Conservation (phyloP, 2,113 vertebrate species). For the Todiramphus chloris region DNA sequence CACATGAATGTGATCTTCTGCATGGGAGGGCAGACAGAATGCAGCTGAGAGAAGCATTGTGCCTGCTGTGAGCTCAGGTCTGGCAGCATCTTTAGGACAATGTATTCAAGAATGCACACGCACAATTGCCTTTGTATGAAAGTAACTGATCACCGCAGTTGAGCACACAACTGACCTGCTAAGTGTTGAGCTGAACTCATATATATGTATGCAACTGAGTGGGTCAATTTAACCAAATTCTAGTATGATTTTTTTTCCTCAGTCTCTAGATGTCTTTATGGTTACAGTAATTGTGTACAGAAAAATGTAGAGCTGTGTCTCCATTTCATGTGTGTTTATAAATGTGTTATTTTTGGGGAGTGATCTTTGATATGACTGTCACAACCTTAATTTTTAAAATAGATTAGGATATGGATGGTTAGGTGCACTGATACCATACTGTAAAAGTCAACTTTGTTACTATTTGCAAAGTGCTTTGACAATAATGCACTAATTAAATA, state of each 20-base stretch:
- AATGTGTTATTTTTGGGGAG: neutral
- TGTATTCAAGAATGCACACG: neutral
- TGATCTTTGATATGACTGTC: neutral
- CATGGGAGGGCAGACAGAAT: neutral
- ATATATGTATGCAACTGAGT: neutral
- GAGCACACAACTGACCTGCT: neutral
- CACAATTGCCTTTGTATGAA: neutral
- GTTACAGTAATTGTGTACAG: neutral
- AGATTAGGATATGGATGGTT: neutral
- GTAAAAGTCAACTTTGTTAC: neutral
- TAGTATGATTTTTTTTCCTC: neutral
- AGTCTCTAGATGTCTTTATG: neutral
- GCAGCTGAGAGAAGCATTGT: neutral
- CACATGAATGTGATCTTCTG: neutral
- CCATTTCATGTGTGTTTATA: neutral
- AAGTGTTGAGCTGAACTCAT: neutral
- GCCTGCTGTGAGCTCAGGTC: neutral
- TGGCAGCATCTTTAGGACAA: neutral
- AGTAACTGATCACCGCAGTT: neutral
- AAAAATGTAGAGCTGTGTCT: neutral
- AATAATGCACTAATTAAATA: neutral
- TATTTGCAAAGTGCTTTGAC: neutral
- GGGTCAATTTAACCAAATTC: neutral
- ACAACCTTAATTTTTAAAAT: neutral
- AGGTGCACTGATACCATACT: neutral